Percentiles rank a stretch among this genome's conserved stretches.
These are phyloP conservation scores for Pteruthius melanotis DNA, from an alignment of 2,113 vertebrate genomes.

Conservation along the genomic window DNA sequence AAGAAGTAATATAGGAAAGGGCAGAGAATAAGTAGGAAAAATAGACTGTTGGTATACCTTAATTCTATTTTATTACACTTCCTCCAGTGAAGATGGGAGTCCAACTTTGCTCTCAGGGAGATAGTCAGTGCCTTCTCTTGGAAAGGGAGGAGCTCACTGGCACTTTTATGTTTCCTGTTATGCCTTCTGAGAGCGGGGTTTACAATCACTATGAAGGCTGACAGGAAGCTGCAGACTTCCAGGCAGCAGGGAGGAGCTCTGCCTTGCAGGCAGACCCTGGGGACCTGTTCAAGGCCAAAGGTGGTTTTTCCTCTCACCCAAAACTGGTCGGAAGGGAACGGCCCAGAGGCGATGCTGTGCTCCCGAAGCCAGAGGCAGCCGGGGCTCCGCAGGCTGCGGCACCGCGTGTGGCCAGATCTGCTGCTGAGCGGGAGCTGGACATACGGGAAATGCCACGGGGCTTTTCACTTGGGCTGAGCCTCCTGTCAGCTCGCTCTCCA, in stretches of 20 bases:
- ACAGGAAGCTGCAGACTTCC: neutral
- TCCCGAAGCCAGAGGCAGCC: neutral
- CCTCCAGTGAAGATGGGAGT: neutral
- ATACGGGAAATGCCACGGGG: constrained; percentile 40
- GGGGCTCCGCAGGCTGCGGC: neutral
- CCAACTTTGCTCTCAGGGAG: neutral
- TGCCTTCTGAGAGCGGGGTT: neutral
- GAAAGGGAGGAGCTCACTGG: neutral
- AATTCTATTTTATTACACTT: neutral
- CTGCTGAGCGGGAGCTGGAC: constrained; percentile 3
- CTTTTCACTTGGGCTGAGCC: constrained; percentile 16
- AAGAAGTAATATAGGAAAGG: neutral
- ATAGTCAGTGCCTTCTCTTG: neutral
- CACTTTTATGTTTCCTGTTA: neutral
- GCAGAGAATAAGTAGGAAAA: neutral
- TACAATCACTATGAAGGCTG: neutral
- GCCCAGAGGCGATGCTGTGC: neutral
- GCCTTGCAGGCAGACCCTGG: neutral
- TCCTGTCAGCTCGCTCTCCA: constrained; percentile 20
- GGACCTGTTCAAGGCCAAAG: neutral
- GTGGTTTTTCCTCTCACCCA: neutral
- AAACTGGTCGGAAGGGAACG: accelerated
- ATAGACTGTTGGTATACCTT: neutral
- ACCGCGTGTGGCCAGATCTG: neutral
- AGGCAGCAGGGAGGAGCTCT: neutral